Conservation (phyloP, 2,113 vertebrate genomes). For the Solea senegalensis region DNA sequence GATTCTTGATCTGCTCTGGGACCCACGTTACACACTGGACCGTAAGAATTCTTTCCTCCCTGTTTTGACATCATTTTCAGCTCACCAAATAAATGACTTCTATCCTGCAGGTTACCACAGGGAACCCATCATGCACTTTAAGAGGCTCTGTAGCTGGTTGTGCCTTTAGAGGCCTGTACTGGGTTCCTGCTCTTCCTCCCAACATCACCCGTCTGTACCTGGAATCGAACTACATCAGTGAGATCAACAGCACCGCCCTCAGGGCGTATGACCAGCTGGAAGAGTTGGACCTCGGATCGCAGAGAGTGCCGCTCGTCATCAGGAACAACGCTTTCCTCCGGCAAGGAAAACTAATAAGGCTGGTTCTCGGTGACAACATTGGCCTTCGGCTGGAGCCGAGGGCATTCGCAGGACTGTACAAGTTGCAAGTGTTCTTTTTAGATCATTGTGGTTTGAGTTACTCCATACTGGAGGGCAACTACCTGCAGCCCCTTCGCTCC, state of each 20-base stretch:
- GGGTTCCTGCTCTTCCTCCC: constrained; percentile 80
- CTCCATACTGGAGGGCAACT: constrained; percentile 79
- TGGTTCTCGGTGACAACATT: constrained; percentile 78
- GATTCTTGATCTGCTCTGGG: too few species aligned
- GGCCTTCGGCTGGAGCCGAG: constrained; percentile 77
- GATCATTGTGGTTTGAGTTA: constrained; percentile 74
- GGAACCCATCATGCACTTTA: constrained; percentile 65
- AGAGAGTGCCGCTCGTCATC: constrained; percentile 73
- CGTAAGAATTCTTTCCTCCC: too few species aligned
- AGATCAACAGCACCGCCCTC: constrained; percentile 80
- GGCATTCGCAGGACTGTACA: constrained; percentile 83
- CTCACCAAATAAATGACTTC: background rate
- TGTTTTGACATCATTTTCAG: background rate
- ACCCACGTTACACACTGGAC: background rate
- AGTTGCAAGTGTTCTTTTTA: constrained; percentile 76
- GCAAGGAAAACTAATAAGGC: constrained; percentile 74
- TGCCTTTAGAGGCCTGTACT: constrained; percentile 38
- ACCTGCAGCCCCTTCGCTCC: constrained; percentile 82
- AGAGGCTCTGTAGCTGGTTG: constrained; percentile 57
- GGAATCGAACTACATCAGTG: constrained; percentile 78
- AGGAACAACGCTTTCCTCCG: constrained; percentile 83
- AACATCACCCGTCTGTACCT: constrained; percentile 77
- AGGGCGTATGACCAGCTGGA: constrained; percentile 70
- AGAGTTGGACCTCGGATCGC: constrained; percentile 74
- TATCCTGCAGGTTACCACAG: constrained; percentile 46